Base-by-base conservation (phyloP, 2,113 vertebrate species). In the Oenanthe melanoleuca region DNA sequence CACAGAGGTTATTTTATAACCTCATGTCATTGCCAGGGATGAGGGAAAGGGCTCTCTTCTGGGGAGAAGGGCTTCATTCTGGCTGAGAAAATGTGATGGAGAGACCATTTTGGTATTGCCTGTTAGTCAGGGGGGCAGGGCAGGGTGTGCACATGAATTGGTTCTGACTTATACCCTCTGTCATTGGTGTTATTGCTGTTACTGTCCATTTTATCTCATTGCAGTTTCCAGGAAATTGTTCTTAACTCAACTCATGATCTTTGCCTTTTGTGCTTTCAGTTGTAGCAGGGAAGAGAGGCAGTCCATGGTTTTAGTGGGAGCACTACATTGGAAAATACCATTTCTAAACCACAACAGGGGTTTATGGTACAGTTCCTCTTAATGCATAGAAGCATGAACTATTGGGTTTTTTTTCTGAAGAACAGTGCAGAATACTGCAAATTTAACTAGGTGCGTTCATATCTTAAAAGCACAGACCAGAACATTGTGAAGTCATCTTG, bases 261-360 rank as follows among this genome's bases (percentile, higher is more conserved):
- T 33, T 78, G 64, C 38, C 28, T 86, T 53, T 53, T 53, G 26
- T 77, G 33, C 26, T 33, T 61, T 69, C 55, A n/a, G 7, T 12
- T 44, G 38, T 18, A 33, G 38, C 1, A 0, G 9, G 22, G 26
- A 69, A 33, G 28, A 31, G 14, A 9, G 60, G 9, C 0, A 0
- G 8, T 44, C 38, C 8, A 6, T 28, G 28, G 33, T 69, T 45
- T 38, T 28, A 69, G 33, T 53, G 55, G 38, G 28, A 69, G 64
- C 33, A 53, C 9, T 38, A 45, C 60, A 45, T 4, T 78, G 47
- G 14, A 53, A 44, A 69, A 61, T 16, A 20, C 6, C 1, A 20
- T 53, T 26, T 78, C 64, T 45, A 45, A 78, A 20, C 28, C n/a
- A 45, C 0, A 0, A 38, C 8, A 33, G 33, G 12, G 11, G 11